Percentiles rank a stretch among this genome's conserved stretches.
These are phyloP conservation scores for Umimayanthus kanabou DNA, from an alignment of 92 coral and sea anemone genomes.

Conservation along the genomic window DNA sequence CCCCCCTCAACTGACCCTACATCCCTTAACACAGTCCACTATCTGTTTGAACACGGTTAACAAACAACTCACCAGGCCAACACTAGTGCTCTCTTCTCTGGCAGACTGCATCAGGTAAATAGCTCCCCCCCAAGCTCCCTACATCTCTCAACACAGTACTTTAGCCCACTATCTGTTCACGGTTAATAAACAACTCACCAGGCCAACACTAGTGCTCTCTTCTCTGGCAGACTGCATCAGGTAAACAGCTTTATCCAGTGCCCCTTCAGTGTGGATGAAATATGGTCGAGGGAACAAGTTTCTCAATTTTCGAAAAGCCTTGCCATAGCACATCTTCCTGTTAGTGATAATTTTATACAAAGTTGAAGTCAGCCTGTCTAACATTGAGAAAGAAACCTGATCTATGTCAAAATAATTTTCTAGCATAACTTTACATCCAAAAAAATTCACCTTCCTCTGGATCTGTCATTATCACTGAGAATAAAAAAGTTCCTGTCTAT, in stretches of 20 bases:
- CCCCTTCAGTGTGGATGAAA: conserved; percentile 85
- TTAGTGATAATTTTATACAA: background rate
- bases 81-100: conserved; percentile 45
- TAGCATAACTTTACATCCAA: no score
- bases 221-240: conserved; percentile 71
- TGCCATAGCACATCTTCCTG: conserved; percentile 89
- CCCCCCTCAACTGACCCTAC: no score
- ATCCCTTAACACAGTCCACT: background rate
- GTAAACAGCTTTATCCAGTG: conserved; percentile 67
- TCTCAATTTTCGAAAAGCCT: conserved; percentile 72
- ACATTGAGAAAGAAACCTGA: background rate
- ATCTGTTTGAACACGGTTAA: no score
- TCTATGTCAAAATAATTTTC: background rate
- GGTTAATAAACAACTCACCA: no score
- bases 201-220: conserved; percentile 41
- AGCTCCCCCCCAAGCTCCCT: background rate
- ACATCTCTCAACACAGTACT: background rate
- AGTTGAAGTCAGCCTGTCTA: no score
- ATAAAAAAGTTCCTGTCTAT: no score
- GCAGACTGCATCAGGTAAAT: conserved; percentile 72
- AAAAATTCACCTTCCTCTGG: no score
- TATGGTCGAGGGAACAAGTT: conserved; percentile 79
- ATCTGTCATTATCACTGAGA: no score
- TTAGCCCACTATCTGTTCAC: no score
- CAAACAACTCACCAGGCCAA: conserved; percentile 3